Percentiles rank a stretch among this genome's conserved stretches.
Conservation (phyloP, 2,113 vertebrate genomes). For the Oncorhynchus clarkii region DNA sequence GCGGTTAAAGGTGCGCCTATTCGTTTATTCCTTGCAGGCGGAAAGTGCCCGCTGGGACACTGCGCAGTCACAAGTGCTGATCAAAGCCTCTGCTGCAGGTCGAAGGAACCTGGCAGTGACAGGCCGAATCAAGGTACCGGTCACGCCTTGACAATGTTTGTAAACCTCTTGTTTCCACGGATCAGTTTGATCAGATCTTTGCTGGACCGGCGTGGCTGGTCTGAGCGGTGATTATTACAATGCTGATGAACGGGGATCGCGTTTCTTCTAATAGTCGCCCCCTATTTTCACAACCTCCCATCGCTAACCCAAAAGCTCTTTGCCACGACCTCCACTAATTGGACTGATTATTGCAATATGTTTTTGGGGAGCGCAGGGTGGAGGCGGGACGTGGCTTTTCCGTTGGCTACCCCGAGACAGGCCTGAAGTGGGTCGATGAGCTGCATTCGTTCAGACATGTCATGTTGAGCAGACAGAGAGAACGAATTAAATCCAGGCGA, state of each 20-base stretch:
- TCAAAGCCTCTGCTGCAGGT: slow-evolving; percentile 6
- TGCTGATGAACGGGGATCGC: slow-evolving; percentile 87
- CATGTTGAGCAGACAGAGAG: slow-evolving; percentile 24
- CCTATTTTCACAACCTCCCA: slow-evolving; percentile 89
- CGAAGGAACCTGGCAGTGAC: slow-evolving; percentile 58
- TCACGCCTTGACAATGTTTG: slow-evolving; percentile 84
- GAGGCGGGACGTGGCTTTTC: slow-evolving; percentile 41
- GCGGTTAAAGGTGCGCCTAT: neutral
- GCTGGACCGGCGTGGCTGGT: slow-evolving; percentile 55
- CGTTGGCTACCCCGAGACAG: slow-evolving; percentile 50
- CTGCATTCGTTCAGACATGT: slow-evolving; percentile 60
- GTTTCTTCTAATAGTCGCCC: slow-evolving; percentile 86
- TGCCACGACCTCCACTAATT: slow-evolving; percentile 87
- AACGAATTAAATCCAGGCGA: slow-evolving; percentile 55
- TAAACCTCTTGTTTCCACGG: slow-evolving; percentile 83
- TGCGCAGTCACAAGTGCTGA: slow-evolving; percentile 2
- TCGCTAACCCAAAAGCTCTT: slow-evolving; percentile 82
- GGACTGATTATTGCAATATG: slow-evolving; percentile 93
- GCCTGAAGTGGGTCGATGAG: slow-evolving; percentile 63
- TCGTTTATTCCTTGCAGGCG: neutral
- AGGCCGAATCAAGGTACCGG: slow-evolving; percentile 63
- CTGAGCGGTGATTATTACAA: slow-evolving; percentile 72
- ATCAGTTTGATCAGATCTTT: slow-evolving; percentile 80
- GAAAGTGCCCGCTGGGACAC: neutral
- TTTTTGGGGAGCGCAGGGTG: slow-evolving; percentile 62